Evolutionary conservation across 1,140 invertebrate species (phyloP).

Genomic region (Drosophila punjabiensis): DNA sequence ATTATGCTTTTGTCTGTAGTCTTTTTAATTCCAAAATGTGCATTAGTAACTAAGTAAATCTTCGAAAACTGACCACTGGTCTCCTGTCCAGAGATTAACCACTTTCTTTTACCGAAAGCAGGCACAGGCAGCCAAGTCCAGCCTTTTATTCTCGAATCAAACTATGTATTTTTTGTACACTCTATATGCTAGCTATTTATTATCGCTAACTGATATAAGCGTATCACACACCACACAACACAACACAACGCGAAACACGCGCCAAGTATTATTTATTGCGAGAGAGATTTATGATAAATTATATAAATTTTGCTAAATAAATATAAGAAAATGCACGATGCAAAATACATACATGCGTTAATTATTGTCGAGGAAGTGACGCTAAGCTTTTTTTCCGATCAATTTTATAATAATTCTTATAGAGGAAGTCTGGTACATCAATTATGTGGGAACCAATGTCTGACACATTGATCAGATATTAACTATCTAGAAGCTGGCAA

Average conservation of each 20-base stretch:
- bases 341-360: conserved; percentile 13
- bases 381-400: not conserved
- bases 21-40: conserved; percentile 38
- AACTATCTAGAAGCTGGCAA: not conserved
- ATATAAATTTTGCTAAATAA: conserved; percentile 58
- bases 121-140: conserved; percentile 3
- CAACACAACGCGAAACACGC: conserved; percentile 55
- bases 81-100: conserved; percentile 7
- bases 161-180: conserved; percentile 70
- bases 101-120: conserved; percentile 12
- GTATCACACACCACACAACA: conserved; percentile 23
- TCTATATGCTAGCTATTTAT: conserved; percentile 71
- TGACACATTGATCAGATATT: conserved; percentile 4
- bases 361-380: not conserved
- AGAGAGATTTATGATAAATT: conserved; percentile 49
- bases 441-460: not conserved
- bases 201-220: conserved; percentile 61
- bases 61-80: conserved; percentile 22
- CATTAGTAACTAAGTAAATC: conserved; percentile 45
- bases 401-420: not conserved
- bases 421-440: not conserved
- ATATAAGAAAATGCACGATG: conserved; percentile 59
- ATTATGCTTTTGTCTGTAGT: conserved; percentile 67
- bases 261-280: conserved; percentile 78
- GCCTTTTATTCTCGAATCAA: conserved; percentile 52